phyloP scores from a whole-genome alignment of 2,888 invertebrate species.

The Gibbula magus region DNA sequence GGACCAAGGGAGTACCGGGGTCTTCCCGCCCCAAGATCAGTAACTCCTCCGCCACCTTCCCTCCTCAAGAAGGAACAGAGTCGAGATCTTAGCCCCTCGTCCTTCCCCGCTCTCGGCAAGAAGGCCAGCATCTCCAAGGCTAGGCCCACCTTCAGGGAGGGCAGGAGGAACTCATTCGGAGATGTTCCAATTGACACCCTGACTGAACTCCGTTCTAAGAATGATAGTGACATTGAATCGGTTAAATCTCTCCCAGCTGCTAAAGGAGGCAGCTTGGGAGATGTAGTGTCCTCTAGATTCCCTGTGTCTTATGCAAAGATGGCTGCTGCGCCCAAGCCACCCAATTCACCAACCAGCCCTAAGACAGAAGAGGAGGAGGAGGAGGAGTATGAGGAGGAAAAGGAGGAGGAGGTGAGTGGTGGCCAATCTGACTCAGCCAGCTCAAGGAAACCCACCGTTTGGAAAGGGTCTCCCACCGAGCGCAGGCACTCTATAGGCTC shows the following conservation, averaged over 20 bases:
- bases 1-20: conserved; percentile 6
- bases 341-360: conserved; percentile 33
- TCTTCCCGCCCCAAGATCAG: conserved; percentile 24
- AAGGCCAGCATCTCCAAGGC: conserved; percentile 38
- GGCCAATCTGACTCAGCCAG: not conserved
- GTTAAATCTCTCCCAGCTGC: conserved; percentile 69
- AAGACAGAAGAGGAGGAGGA: conserved; percentile 31
- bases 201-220: conserved; percentile 46
- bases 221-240: conserved; percentile 70
- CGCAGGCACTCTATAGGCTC: conserved; percentile 69
- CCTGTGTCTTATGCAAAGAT: conserved; percentile 68
- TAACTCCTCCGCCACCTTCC: conserved; percentile 36
- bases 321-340: conserved; percentile 58
- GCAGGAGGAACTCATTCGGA: conserved; percentile 63
- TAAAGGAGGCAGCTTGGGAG: conserved; percentile 39
- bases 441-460: conserved; percentile 54
- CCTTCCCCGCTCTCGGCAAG: conserved; percentile 63
- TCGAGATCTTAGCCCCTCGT: conserved; percentile 67
- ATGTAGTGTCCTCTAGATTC: conserved; percentile 47
- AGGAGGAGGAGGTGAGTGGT: conserved; percentile 28
- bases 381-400: conserved; percentile 17
- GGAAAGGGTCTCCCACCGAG: conserved; percentile 66
- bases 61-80: conserved; percentile 30
- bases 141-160: conserved; percentile 48
- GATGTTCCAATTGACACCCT: conserved; percentile 54